phyloP scores from a whole-genome alignment of 2,113 vertebrate genomes.

The Pollachius pollachius region DNA sequence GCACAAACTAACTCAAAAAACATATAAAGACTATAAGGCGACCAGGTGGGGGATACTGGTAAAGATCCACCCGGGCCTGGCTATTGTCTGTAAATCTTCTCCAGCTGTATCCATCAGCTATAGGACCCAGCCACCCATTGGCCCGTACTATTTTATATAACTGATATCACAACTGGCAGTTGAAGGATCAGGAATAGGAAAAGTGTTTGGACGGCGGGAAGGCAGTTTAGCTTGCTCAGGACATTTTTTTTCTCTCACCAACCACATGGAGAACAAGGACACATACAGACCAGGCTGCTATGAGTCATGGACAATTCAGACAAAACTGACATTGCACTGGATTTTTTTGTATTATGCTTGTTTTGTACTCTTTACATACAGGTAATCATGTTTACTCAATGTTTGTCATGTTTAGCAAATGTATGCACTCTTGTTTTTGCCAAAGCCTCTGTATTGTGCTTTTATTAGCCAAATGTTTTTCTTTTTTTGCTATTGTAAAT shows the following conservation, averaged over 20 bases:
- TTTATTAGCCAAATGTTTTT: conserved; percentile 72
- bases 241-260: conserved; percentile 56
- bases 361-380: conserved; percentile 61
- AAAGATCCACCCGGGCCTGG: background rate
- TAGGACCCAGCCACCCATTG: background rate
- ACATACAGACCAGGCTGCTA: conserved; percentile 65
- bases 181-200: background rate
- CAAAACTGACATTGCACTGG: conserved; percentile 75
- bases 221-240: conserved; percentile 49
- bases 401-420: conserved; percentile 59
- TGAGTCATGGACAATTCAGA: conserved; percentile 52
- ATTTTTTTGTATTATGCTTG: conserved; percentile 60
- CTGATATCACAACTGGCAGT: background rate
- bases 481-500: conserved; percentile 65
- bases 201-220: background rate
- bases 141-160: background rate
- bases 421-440: conserved; percentile 62
- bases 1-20: conserved; percentile 53
- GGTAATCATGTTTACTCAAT: conserved; percentile 67
- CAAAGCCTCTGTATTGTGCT: conserved; percentile 11
- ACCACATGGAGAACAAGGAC: conserved; percentile 29
- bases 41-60: background rate
- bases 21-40: conserved; percentile 2
- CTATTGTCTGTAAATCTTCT: background rate
- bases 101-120: background rate